A percentile compares a stretch with the other conserved stretches of the same genome.
phyloP scores from a whole-genome alignment of 2,888 invertebrate species.

The Phaedon cochleariae region DNA sequence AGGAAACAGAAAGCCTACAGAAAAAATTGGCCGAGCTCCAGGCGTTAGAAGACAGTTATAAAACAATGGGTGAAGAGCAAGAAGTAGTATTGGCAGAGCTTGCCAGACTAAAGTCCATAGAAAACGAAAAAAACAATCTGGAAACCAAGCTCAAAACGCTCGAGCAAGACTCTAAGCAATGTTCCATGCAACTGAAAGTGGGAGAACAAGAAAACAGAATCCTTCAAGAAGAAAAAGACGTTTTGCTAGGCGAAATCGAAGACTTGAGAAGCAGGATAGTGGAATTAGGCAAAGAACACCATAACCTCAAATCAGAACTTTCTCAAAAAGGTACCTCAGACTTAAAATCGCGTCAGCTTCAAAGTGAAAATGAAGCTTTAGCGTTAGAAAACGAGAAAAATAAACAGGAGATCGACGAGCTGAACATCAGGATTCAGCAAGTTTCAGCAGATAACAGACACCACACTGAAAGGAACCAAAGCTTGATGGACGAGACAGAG shows the following conservation, averaged over 20 bases:
- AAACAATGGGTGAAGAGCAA: conserved; percentile 20
- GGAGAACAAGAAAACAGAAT: conserved; percentile 30
- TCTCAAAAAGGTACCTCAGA: conserved; percentile 19
- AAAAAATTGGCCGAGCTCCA: conserved; percentile 22
- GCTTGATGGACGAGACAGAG: conserved; percentile 48
- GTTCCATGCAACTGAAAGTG: conserved; percentile 20
- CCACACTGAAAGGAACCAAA: conserved; percentile 54
- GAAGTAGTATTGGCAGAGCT: conserved; percentile 2
- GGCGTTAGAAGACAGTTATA: conserved; percentile 22
- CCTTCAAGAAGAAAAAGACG: conserved; percentile 31
- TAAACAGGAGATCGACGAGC: conserved; percentile 49
- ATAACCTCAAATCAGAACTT: conserved; percentile 3
- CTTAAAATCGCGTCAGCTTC: conserved; percentile 16
- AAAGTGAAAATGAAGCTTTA: conserved; percentile 31
- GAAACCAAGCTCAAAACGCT: conserved; percentile 19
- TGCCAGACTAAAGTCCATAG: not conserved
- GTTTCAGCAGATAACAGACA: conserved; percentile 53
- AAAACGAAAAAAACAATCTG: conserved; percentile 21
- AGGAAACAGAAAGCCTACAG: not conserved
- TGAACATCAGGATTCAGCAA: conserved; percentile 50
- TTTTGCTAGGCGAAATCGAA: conserved; percentile 33
- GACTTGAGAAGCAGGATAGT: conserved; percentile 36
- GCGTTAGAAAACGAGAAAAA: conserved; percentile 37
- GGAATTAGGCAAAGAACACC: conserved; percentile 26
- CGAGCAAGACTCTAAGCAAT: conserved; percentile 21